Conservation (phyloP, 2,888 invertebrate species). For the Synanthedon andrenaeformis region DNA sequence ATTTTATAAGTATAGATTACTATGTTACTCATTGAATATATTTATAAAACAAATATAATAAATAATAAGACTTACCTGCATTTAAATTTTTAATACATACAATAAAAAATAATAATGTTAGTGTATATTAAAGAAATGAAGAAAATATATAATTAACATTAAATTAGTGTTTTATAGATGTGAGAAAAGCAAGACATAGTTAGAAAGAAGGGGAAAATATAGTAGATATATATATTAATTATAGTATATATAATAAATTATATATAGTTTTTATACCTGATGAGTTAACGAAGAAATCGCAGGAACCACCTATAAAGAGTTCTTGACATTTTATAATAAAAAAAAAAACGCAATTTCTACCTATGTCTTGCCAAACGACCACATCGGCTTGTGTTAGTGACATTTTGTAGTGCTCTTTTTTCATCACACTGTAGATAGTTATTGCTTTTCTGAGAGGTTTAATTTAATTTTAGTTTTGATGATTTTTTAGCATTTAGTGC, state of each 20-base stretch:
- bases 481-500: no score
- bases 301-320: not conserved
- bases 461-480: no score
- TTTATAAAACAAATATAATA: not conserved
- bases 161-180: constrained; percentile 20
- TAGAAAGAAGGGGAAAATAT: constrained; percentile 36
- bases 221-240: constrained; percentile 14
- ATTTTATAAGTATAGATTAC: no score
- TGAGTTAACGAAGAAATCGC: constrained; percentile 14
- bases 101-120: constrained; percentile 10
- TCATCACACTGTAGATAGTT: not conserved
- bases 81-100: not conserved
- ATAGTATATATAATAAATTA: constrained; percentile 21
- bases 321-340: not conserved
- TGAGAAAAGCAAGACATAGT: constrained; percentile 68
- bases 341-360: constrained; percentile 10
- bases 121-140: constrained; percentile 14
- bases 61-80: not conserved
- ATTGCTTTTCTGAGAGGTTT: no score
- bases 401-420: constrained; percentile 5
- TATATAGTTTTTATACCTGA: constrained; percentile 35
- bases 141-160: not conserved
- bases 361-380: constrained; percentile 68
- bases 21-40: no score
- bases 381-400: constrained; percentile 63